Evolutionary conservation across 2,888 invertebrate genomes (phyloP), one percentile per base, ranked within the genome.

Genomic region (Fragum fragum): DNA sequence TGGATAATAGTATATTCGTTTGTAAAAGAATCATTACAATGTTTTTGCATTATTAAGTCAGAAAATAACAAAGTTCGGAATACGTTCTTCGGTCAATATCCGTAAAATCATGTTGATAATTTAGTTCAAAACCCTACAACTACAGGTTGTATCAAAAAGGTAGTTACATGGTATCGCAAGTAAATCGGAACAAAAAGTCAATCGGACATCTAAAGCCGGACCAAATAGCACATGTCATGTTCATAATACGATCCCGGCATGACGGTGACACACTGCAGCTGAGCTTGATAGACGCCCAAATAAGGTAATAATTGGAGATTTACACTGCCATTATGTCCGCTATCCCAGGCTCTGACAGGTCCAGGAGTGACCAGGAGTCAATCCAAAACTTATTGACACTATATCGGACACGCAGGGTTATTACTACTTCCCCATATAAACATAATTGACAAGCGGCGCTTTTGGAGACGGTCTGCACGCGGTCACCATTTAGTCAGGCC

Each of bases 291-390:
- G 42, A 32, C 66, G 32, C 26, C 53, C 66, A 63, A 61, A 63
- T 53, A 28, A 42, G 66, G 52, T 47, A 73, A 66, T 61, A 73
- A 63, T 52, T 63, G 66, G 9, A 26, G 61, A 66, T 53, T 66
- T 26, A 52, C 73, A 32, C 36, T 52, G 52, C 39, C 42, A 53
- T 32, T 47, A 47, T 59, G 63, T 29, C 53, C 53, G 47, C 42
- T 32, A 73, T 52, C 47, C 61, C 53, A n/a, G 47, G n/a, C 7
- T n/a, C 29, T 73, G 73, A 66, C 73, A 53, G 61, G 52, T 28
- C 66, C 73, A 66, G 63, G 32, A 32, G 61, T 28, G 61, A 18
- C 32, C n/a, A 61, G 47, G 16, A 61, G 61, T 61, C 61, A 61
- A n/a, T 61, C n/a, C 61, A 32, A 61, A 29, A 29, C 47, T 57